Evolutionary conservation across 2,797 vertebrate species (phyloP), one percentile per base, ranked within the genome.

Genomic region (Fringilla coelebs): DNA sequence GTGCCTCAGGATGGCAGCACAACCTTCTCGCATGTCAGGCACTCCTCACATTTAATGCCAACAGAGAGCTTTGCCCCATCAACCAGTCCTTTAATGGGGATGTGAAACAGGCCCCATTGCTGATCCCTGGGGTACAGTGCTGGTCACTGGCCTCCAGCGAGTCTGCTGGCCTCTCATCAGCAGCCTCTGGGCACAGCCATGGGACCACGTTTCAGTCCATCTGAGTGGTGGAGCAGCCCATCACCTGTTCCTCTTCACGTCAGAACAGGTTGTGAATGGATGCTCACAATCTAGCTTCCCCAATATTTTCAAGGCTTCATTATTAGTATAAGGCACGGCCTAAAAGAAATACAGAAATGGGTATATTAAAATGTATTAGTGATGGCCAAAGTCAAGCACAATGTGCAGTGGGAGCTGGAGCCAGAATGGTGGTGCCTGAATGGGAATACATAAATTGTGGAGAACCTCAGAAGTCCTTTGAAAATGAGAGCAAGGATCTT

Each of bases 1-100:
- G 12, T 43, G 14, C 17, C 21, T 60, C 8, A 2, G 45, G 10
- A 9, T 38, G 31, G 28, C n/a, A 51, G 32, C 34, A 40, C 8
- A 15, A 21, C 17, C 4, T 10, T 62, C 24, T 46, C 1, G 0
- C 3, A 0, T n/a, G 29, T 17, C 48, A 78, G 17, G 6, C 12
- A 22, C 26, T 66, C 24, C 17, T 68, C 36, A 24, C 20, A 16
- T 13, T 85, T 46, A 25, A 10, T 48, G 28, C 51, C 19, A 18
- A 17, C 46, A 41, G 4, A 36, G 54, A 66, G 12, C 26, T 54
- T 71, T 34, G 8, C n/a, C 24, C 20, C n/a, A 24, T 49, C 13
- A 4, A 34, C 19, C 17, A n/a, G 19, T 21, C 60, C 43, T 34
- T 46, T 60, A 63, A 25, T 24, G 19, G 76, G 36, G 13, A 20